These are phyloP conservation scores for Poicephalus meyeri DNA, from an alignment of 2,113 vertebrate genomes.

Conservation along the genomic window DNA sequence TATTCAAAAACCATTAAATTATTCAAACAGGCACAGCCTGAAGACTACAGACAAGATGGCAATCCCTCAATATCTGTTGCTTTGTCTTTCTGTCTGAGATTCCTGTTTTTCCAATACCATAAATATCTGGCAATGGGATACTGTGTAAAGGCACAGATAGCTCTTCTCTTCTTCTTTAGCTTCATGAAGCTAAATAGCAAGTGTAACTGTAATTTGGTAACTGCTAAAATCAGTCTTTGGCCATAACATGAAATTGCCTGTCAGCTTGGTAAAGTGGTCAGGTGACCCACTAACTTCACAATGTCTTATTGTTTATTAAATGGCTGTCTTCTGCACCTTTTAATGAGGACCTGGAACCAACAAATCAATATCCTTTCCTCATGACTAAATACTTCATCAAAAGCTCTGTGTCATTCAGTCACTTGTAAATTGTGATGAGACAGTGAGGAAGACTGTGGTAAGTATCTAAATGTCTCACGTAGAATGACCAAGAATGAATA, in stretches of 20 bases:
- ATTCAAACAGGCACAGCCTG: neutral
- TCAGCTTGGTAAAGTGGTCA: neutral
- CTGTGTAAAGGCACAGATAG: neutral
- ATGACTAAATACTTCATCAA: constrained; percentile 10
- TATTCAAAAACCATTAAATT: neutral
- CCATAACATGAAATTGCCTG: neutral
- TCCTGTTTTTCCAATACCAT: neutral
- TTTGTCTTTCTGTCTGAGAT: neutral
- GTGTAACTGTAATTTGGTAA: neutral
- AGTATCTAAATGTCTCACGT: neutral
- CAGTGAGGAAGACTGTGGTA: neutral
- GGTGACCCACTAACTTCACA: neutral
- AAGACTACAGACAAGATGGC: neutral
- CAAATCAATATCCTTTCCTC: neutral
- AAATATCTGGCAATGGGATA: neutral
- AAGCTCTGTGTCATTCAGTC: neutral
- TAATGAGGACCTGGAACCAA: neutral
- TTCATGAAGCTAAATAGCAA: neutral
- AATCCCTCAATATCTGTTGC: neutral
- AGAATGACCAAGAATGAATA: neutral
- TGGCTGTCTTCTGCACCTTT: neutral
- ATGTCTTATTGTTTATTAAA: neutral
- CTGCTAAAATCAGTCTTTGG: neutral
- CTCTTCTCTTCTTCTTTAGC: neutral
- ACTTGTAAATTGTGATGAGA: neutral